These are phyloP conservation scores for Abrostola triplasia DNA, from an alignment of 2,888 invertebrate genomes.

Conservation along the genomic window DNA sequence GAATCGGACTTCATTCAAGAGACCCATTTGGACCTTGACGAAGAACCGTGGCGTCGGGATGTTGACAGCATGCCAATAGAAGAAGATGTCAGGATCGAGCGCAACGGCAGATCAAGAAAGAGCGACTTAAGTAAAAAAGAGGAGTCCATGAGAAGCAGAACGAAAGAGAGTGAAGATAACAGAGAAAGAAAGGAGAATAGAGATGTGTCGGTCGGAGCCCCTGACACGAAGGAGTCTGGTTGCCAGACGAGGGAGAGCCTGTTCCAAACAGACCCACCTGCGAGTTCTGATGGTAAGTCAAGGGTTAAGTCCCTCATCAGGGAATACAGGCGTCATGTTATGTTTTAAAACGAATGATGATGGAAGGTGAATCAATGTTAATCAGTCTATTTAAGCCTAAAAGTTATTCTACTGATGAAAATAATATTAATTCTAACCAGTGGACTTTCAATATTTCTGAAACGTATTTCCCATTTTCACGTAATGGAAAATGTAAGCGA, in stretches of 20 bases:
- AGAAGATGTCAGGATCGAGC: slow-evolving; percentile 74
- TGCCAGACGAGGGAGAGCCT: slow-evolving; percentile 95
- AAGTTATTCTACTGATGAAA: no score
- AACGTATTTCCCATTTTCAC: no score
- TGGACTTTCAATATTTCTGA: no score
- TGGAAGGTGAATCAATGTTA: no score
- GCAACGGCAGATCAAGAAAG: slow-evolving; percentile 75
- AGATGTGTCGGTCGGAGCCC: slow-evolving; percentile 82
- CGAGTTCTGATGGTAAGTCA: slow-evolving; percentile 81
- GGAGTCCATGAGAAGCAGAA: slow-evolving; percentile 73
- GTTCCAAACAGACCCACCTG: slow-evolving; percentile 84
- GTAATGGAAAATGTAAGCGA: no score
- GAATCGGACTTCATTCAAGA: slow-evolving; percentile 82
- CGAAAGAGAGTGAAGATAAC: slow-evolving; percentile 64
- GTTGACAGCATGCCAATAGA: slow-evolving; percentile 69
- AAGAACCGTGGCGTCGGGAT: slow-evolving; percentile 77
- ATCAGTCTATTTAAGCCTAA: no score
- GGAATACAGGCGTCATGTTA: no score
- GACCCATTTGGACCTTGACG: slow-evolving; percentile 77
- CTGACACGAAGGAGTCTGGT: slow-evolving; percentile 83
- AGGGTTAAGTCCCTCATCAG: no score
- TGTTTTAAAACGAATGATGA: no score
- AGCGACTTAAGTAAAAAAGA: slow-evolving; percentile 79
- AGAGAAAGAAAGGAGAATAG: slow-evolving; percentile 75
- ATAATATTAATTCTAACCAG: no score